These are phyloP conservation scores for Masticophis lateralis DNA, from an alignment of 2,797 vertebrate species.

Conservation along the genomic window DNA sequence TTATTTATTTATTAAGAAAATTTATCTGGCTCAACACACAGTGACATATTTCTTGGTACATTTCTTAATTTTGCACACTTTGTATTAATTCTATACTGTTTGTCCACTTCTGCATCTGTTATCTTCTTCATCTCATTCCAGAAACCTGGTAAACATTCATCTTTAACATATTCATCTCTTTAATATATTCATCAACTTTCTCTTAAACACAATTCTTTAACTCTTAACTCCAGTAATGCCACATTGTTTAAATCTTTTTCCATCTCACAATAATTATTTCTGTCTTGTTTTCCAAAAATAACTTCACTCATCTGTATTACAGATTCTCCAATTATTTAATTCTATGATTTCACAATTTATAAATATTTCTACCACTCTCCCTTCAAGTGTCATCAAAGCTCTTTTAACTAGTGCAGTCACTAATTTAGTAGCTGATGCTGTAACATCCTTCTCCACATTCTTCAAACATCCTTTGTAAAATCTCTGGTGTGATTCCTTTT, in stretches of 20 bases:
- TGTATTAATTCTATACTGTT: not conserved
- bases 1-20: not conserved
- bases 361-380: not conserved
- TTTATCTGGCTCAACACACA: too few relatives aligned
- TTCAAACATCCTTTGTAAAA: not conserved
- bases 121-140: not conserved
- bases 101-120: not conserved
- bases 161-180: too few relatives aligned
- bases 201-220: not conserved
- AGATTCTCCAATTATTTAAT: not conserved
- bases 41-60: not conserved
- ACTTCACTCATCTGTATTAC: not conserved
- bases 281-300: not conserved
- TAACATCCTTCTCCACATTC: not conserved
- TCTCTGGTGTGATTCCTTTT: not conserved
- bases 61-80: not conserved
- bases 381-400: not conserved
- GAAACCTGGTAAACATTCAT: not conserved
- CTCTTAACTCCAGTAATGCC: not conserved
- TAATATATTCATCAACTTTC: not conserved
- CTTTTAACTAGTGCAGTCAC: not conserved
- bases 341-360: not conserved
- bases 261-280: not conserved
- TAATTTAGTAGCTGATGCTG: not conserved
- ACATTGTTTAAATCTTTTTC: not conserved